These are phyloP conservation scores for Neoaliturus tenellus DNA, from an alignment of 2,888 invertebrate species.

Conservation along the genomic window DNA sequence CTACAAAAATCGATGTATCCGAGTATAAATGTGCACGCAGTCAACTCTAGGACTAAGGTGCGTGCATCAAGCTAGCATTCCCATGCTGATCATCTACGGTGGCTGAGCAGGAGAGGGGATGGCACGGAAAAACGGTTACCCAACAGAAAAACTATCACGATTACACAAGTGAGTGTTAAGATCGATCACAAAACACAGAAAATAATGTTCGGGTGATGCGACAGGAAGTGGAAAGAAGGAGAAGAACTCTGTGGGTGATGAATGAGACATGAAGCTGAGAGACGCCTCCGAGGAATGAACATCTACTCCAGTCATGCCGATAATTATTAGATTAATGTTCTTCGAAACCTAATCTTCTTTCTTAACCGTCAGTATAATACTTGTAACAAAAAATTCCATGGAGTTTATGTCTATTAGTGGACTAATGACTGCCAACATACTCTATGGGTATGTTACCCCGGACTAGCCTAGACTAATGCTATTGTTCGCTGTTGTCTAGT, in stretches of 20 bases:
- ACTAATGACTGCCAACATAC: neutral
- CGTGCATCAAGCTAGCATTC: conserved; percentile 45
- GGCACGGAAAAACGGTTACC: neutral
- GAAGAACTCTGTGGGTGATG: neutral
- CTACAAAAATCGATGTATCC: neutral
- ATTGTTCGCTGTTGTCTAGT: neutral
- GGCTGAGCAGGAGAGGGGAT: conserved; percentile 21
- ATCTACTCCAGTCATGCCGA: conserved; percentile 18
- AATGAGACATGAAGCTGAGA: neutral
- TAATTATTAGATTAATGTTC: neutral
- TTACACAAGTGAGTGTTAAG: too few relatives aligned
- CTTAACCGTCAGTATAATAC: neutral
- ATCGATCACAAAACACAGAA: neutral
- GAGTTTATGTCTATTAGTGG: neutral
- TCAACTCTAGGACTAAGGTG: conserved; percentile 19
- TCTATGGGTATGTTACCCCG: neutral
- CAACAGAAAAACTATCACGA: neutral
- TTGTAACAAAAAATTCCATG: neutral
- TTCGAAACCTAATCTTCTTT: neutral
- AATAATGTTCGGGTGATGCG: neutral
- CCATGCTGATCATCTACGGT: neutral
- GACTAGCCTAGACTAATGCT: neutral
- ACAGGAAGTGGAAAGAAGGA: neutral
- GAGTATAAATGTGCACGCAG: conserved; percentile 23
- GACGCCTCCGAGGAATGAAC: neutral